phyloP scores from a whole-genome alignment of 2,113 vertebrate species.

The Genyomyrus donnyi region DNA sequence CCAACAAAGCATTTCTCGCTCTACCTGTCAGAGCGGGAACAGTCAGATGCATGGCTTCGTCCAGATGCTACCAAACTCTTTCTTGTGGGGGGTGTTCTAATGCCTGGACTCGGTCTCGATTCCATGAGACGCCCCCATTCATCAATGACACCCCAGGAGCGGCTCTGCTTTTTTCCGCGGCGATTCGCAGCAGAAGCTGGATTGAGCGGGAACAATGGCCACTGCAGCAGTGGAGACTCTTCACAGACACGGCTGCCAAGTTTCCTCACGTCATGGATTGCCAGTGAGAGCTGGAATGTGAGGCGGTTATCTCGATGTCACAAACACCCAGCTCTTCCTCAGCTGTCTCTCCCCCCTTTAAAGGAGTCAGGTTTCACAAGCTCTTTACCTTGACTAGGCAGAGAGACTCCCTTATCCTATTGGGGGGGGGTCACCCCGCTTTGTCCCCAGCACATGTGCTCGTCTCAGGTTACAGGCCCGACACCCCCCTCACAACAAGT shows the following conservation, averaged over 20 bases:
- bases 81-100: background rate
- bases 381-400: slow-evolving; percentile 29
- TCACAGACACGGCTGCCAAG: background rate
- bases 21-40: background rate
- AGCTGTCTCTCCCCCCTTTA: slow-evolving; percentile 13
- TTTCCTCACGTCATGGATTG: background rate
- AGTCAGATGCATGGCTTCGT: background rate
- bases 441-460: slow-evolving; percentile 47
- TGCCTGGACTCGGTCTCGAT: background rate
- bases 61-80: background rate
- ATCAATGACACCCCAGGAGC: background rate
- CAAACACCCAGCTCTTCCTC: background rate
- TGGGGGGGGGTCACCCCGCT: slow-evolving; percentile 46
- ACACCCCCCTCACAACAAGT: background rate
- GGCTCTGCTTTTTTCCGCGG: background rate
- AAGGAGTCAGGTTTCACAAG: slow-evolving; percentile 49
- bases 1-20: background rate
- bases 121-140: background rate
- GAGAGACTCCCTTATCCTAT: slow-evolving; percentile 37
- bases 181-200: background rate
- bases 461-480: slow-evolving; percentile 73
- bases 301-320: background rate
- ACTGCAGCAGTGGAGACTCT: background rate
- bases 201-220: background rate
- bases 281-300: background rate